Percentiles rank a stretch among this genome's conserved stretches.
These are phyloP conservation scores for Gnathonemus echidnorhynchus DNA, from an alignment of 2,113 vertebrate species.

Conservation along the genomic window DNA sequence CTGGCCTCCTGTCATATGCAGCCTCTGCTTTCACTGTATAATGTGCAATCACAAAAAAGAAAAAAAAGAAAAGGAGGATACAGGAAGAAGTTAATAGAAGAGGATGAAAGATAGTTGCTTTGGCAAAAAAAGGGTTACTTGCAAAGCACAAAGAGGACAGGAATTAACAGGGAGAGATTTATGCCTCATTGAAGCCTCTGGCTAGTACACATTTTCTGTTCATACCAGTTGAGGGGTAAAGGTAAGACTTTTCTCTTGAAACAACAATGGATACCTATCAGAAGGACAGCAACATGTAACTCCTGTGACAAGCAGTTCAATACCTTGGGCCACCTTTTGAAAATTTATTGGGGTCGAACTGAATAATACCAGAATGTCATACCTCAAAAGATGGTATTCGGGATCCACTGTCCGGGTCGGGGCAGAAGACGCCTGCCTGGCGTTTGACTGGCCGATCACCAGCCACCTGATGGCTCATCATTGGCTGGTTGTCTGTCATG, in stretches of 20 bases:
- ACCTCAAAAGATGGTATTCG: slow-evolving; percentile 85
- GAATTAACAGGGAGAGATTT: neutral
- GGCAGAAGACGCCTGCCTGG: slow-evolving; percentile 68
- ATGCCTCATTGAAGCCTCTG: neutral
- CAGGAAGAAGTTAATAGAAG: neutral
- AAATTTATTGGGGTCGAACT: neutral
- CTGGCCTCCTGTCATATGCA: neutral
- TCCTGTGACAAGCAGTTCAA: neutral
- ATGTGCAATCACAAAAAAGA: neutral
- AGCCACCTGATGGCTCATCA: slow-evolving; percentile 61
- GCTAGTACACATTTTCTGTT: neutral
- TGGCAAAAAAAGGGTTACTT: neutral
- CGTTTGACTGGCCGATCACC: slow-evolving; percentile 75
- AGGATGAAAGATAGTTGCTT: neutral
- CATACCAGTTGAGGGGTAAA: neutral
- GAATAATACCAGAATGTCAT: slow-evolving; percentile 26
- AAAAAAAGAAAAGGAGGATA: neutral
- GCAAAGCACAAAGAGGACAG: neutral
- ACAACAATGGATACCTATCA: neutral
- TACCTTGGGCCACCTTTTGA: neutral
- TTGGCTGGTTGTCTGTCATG: slow-evolving; percentile 64
- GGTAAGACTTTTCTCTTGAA: neutral
- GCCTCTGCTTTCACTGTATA: neutral
- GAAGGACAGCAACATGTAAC: neutral
- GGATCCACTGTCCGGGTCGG: slow-evolving; percentile 74